Percentiles rank a stretch among this genome's conserved stretches.
These are phyloP conservation scores for Pholis gunnellus DNA, from an alignment of 2,113 vertebrate genomes.

Conservation along the genomic window DNA sequence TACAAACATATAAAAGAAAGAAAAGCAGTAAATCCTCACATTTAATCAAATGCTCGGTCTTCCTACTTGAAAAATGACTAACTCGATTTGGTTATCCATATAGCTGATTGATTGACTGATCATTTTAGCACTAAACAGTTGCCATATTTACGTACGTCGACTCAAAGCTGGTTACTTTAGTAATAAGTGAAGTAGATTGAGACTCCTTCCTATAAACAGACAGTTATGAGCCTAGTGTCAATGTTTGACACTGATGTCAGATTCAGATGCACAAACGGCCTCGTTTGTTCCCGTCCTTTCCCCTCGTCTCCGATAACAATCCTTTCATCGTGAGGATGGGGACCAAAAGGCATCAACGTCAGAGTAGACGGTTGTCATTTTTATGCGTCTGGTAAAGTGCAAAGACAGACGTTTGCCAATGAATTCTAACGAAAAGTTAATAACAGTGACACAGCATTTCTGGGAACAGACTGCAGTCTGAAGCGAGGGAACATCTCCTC, in stretches of 20 bases:
- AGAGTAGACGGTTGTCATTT: background rate
- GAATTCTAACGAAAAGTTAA: conserved; percentile 29
- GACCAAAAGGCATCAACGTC: conserved; percentile 12
- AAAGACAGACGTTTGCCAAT: conserved; percentile 7
- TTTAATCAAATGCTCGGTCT: background rate
- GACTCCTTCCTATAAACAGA: background rate
- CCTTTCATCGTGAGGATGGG: background rate
- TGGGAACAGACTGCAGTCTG: conserved; percentile 43
- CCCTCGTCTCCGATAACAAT: background rate
- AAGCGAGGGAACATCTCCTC: conserved; percentile 43
- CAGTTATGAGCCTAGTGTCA: background rate
- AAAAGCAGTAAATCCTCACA: background rate
- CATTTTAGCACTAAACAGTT: background rate
- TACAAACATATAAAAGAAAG: background rate
- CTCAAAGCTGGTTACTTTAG: background rate
- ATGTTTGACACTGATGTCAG: background rate
- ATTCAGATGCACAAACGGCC: background rate
- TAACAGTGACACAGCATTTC: conserved; percentile 71
- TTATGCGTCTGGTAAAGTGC: conserved; percentile 4
- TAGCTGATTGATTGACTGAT: background rate
- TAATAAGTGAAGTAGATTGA: background rate
- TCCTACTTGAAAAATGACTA: background rate
- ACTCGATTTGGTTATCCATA: background rate
- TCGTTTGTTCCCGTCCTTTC: background rate
- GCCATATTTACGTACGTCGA: background rate